Conservation (phyloP, 2,888 invertebrate genomes). For the Entomobrya multifasciata region DNA sequence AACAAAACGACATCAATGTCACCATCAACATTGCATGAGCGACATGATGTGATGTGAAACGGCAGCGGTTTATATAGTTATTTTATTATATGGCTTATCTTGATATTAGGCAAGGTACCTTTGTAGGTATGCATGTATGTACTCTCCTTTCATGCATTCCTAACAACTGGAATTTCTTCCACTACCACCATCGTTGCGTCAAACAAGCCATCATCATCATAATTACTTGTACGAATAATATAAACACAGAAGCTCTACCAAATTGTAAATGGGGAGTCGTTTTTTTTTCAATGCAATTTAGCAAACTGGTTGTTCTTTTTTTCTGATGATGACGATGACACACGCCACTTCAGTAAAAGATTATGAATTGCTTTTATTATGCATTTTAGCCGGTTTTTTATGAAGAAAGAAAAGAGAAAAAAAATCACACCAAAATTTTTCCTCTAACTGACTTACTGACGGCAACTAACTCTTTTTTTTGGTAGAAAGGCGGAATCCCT, state of each 20-base stretch:
- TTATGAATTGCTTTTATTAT: background rate
- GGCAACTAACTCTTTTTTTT: too few relatives aligned
- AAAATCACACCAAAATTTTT: background rate
- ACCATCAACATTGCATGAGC: conserved; percentile 38
- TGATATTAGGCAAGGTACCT: background rate
- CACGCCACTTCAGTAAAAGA: conserved; percentile 16
- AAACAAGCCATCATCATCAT: conserved; percentile 30
- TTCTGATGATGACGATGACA: background rate
- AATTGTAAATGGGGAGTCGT: too few relatives aligned
- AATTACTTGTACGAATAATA: conserved; percentile 30
- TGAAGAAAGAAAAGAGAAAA: background rate
- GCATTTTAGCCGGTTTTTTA: background rate
- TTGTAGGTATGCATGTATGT: background rate
- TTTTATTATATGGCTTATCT: background rate
- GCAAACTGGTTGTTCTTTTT: background rate
- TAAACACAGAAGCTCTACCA: too few relatives aligned
- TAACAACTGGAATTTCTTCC: conserved; percentile 42
- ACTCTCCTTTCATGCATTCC: conserved; percentile 40
- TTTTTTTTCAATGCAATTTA: background rate
- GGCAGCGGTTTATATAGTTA: background rate
- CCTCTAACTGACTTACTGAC: too few relatives aligned
- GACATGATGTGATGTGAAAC: conserved; percentile 37
- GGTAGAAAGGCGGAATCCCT: too few relatives aligned
- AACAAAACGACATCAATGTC: conserved; percentile 59
- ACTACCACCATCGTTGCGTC: background rate